Base-by-base conservation (phyloP, 2,888 invertebrate genomes). In the Trachelus tabidus region DNA sequence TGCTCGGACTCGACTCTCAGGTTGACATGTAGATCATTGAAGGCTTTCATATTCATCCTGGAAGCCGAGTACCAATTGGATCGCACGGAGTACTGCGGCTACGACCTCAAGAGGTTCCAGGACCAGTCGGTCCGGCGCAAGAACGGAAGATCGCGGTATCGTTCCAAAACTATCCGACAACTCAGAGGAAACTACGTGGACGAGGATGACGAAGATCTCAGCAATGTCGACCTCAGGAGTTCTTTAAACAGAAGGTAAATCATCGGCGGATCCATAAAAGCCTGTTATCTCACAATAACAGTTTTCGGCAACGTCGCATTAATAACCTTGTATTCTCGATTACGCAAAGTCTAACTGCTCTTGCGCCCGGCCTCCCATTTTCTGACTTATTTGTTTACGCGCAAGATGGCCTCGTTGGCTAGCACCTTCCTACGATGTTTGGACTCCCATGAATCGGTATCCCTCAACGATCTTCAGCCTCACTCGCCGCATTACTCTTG, bases 231-330 rank as follows among this genome's bases (percentile, higher is more conserved):
- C 78, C 81, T 91, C 6, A 84, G 89, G 68, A 83, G 80, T 4
- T 89, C 90, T 0, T 80, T 91, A 34, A 91, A 91, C 77, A 88
- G 84, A 82, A 90, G 87, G 91, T 91, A 84, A 81, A 78, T 78
- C 12, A 12, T 71, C 23, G 0, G 23, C 9, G 23, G 23, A 23
- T 56, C 56, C 56, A 23, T 56, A 9, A 23, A 56, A 2, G 23
- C 23, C 56, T 23, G 23, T 56, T 56, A 56, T 56, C 23, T 9
- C 9, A 9, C 23, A 56, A 23, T 56, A 56, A 56, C 23, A 23
- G 1, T 23, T 23, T 56, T 56, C 56, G 23, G 56, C 23, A 56
- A 23, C 56, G 9, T 23, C 56, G 56, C 56, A 56, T 9, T 1
- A 23, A 56, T 56, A 56, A 56, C 56, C 15, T n/a, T 71, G 33